A percentile compares a stretch with the other conserved stretches of the same genome.
These are phyloP conservation scores for Drosophila bocki DNA, from an alignment of 1,140 invertebrate species.

Conservation along the genomic window DNA sequence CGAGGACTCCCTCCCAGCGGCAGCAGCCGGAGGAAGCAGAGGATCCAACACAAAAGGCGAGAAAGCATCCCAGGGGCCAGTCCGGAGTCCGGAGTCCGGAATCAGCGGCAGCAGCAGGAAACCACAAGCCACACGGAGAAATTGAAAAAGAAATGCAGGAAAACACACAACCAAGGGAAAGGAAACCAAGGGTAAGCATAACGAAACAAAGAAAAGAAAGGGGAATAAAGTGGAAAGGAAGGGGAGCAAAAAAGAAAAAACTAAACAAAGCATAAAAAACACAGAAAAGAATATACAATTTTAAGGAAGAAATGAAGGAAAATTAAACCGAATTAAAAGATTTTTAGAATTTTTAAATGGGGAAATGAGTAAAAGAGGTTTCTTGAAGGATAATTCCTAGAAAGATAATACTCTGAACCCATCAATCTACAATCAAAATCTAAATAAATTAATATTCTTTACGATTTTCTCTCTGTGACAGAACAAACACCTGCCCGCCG, in stretches of 20 bases:
- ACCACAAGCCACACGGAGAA: conserved; percentile 67
- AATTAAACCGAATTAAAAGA: neutral
- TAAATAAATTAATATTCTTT: neutral
- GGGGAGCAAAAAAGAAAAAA: neutral
- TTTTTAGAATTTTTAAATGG: neutral
- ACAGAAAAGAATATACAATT: neutral
- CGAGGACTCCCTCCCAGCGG: neutral
- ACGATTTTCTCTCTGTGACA: conserved; percentile 13
- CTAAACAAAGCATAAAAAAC: conserved; percentile 13
- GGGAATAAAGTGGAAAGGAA: neutral
- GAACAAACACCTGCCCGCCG: conserved; percentile 15
- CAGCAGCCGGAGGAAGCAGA: neutral
- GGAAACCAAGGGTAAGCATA: neutral
- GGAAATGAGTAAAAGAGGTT: neutral
- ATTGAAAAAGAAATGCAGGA: conserved; percentile 49
- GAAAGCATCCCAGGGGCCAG: conserved; percentile 29
- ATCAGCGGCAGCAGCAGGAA: conserved; percentile 40
- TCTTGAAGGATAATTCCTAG: neutral
- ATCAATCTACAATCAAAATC: neutral
- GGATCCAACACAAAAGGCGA: conserved; percentile 51
- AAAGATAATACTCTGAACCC: neutral
- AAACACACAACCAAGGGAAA: conserved; percentile 6
- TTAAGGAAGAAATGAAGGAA: neutral
- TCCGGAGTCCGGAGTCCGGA: conserved; percentile 11
- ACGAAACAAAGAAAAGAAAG: conserved; percentile 7